Evolutionary conservation across 2,888 invertebrate genomes (phyloP), one percentile per base, ranked within the genome.

Genomic region (Pycnomerus fuliginosus): DNA sequence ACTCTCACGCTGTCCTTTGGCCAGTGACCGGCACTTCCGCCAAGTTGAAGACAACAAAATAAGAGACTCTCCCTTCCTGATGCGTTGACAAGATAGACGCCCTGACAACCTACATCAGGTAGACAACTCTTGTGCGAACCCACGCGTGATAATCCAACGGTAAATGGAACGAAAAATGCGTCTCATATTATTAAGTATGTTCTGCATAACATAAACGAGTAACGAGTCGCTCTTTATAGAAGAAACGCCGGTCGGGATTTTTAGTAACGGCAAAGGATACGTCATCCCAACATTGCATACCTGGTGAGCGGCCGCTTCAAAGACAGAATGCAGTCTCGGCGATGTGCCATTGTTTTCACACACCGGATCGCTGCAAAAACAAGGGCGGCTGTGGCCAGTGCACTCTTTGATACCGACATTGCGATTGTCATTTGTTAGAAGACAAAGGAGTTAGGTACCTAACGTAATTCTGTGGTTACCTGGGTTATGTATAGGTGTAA

Each of bases 281-380:
- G 39, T 35, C 46, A 39, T 31, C 35, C 37, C 35, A 36, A 40
- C 41, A 37, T 37, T 38, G 64, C 63, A 68, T 67, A 61, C 67
- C 64, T 60, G 53, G 53, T 51, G 57, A 59, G 56, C 56, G 64
- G 65, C 62, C 61, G 60, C 61, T 60, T 65, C 70, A 70, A 70
- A 70, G 70, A 40, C 56, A 70, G 71, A 71, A 70, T 70, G 70
- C 64, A 64, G 69, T 67, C 66, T 57, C 62, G 45, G 56, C 68
- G 69, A 70, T 69, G 68, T 70, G 70, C 71, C 70, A 70, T 71
- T 71, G 71, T 71, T 71, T 71, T 71, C 70, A 70, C 71, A 70
- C 71, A 70, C 69, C 60, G 67, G 63, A 65, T 64, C 64, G 64
- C 56, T 52, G 64, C 67, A 68, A 70, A 70, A 70, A 69, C 68